These are phyloP conservation scores for Ceyx cyanopectus DNA, from an alignment of 2,113 vertebrate genomes.

Conservation along the genomic window DNA sequence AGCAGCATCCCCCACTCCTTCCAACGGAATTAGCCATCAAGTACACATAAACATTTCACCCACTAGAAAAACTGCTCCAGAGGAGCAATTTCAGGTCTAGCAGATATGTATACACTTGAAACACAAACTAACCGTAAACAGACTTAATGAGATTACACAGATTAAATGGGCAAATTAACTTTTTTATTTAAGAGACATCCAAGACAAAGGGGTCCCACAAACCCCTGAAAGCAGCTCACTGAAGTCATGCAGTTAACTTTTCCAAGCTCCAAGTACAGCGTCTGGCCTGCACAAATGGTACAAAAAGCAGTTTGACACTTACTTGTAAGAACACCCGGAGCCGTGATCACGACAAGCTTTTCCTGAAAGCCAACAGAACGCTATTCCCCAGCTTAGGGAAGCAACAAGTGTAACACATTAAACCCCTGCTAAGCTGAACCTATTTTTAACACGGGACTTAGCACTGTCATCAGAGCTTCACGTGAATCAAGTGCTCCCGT, in stretches of 20 bases:
- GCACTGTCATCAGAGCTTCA: not conserved
- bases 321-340: not conserved
- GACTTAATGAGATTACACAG: slow-evolving; percentile 17
- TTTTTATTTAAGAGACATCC: not conserved
- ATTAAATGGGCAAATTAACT: not conserved
- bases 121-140: slow-evolving; percentile 16
- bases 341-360: not conserved
- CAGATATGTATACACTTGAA: not conserved
- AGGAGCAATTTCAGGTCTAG: slow-evolving; percentile 21
- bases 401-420: not conserved
- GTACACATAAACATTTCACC: not conserved
- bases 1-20: slow-evolving; percentile 1
- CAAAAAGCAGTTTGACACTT: not conserved
- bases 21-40: not conserved
- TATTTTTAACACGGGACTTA: slow-evolving; percentile 37
- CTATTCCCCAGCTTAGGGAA: not conserved
- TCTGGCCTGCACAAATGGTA: not conserved
- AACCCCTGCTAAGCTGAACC: slow-evolving; percentile 1
- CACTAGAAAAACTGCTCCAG: not conserved
- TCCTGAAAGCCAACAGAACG: not conserved
- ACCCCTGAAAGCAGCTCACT: not conserved
- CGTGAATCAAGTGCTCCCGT: not conserved
- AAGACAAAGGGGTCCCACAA: not conserved
- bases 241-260: not conserved
- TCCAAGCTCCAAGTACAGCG: not conserved